phyloP scores from a whole-genome alignment of 2,888 invertebrate genomes.

The Anticlea derivata region DNA sequence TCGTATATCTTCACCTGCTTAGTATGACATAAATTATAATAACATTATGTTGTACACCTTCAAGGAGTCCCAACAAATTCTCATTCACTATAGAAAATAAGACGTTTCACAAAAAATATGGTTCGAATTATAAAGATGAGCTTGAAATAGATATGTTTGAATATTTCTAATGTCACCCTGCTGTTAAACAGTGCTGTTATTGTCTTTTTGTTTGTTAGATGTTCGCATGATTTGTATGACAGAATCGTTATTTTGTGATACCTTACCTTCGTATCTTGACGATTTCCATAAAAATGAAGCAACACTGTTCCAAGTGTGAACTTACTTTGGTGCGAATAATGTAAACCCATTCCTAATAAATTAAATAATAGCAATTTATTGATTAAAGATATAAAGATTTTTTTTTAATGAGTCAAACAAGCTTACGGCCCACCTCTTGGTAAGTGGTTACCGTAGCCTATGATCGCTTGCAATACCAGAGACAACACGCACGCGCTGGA shows the following conservation, averaged over 20 bases:
- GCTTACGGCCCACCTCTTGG: too few relatives aligned
- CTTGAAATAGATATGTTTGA: constrained; percentile 63
- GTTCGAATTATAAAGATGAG: constrained; percentile 66
- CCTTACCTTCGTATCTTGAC: neutral
- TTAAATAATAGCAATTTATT: constrained; percentile 2
- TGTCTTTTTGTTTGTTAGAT: constrained; percentile 58
- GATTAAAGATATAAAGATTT: too few relatives aligned
- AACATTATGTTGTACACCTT: constrained; percentile 82
- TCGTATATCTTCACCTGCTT: constrained; percentile 84
- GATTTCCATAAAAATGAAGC: neutral
- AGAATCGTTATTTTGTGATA: constrained; percentile 14
- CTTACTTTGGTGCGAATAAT: too few relatives aligned
- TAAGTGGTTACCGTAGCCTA: too few relatives aligned
- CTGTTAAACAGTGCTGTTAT: constrained; percentile 50
- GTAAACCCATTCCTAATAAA: neutral
- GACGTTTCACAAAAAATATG: constrained; percentile 72
- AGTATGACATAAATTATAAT: constrained; percentile 83
- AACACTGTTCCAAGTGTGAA: neutral
- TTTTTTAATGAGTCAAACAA: too few relatives aligned
- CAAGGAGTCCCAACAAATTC: constrained; percentile 81
- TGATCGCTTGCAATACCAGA: too few relatives aligned
- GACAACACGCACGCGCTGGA: too few relatives aligned
- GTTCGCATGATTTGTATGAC: constrained; percentile 51
- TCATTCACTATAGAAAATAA: constrained; percentile 79
- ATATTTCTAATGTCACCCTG: constrained; percentile 58